These are phyloP conservation scores for Gymnocephalus cernua DNA, from an alignment of 2,113 vertebrate species.

Conservation along the genomic window DNA sequence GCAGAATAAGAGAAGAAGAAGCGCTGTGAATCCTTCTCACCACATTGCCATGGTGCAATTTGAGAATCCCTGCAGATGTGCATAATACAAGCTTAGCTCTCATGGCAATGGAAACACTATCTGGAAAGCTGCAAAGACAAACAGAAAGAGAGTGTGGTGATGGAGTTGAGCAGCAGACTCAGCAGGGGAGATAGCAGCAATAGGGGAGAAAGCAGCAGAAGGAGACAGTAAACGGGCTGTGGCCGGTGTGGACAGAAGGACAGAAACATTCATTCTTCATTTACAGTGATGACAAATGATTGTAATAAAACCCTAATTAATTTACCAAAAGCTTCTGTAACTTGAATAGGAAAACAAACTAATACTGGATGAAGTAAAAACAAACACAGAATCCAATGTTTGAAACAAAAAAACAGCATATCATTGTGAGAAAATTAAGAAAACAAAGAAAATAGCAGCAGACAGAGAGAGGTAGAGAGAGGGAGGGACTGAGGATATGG, in stretches of 20 bases:
- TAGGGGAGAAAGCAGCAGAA: neutral
- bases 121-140: conserved; percentile 44
- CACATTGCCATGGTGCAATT: conserved; percentile 48
- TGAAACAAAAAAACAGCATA: neutral
- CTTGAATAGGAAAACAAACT: neutral
- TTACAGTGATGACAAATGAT: conserved; percentile 9
- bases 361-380: conserved; percentile 9
- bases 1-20: conserved; percentile 27
- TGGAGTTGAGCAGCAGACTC: conserved; percentile 23
- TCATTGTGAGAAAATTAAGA: conserved; percentile 2
- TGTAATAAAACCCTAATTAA: conserved; percentile 1
- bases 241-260: neutral
- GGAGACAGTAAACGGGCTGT: conserved; percentile 8
- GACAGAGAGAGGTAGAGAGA: conserved; percentile 11
- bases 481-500: conserved; percentile 32
- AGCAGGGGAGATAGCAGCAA: neutral
- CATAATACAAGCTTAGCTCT: conserved; percentile 54
- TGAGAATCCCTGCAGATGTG: conserved; percentile 66
- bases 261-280: conserved; percentile 16
- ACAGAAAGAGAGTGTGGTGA: conserved; percentile 26
- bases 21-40: conserved; percentile 30
- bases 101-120: conserved; percentile 41
- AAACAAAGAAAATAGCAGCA: conserved; percentile 19
- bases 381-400: neutral
- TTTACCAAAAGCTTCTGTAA: conserved; percentile 4